Percentiles rank a stretch among this genome's conserved stretches.
phyloP scores from a whole-genome alignment of 23 tunicate genomes.

The Ciona savignyi region DNA sequence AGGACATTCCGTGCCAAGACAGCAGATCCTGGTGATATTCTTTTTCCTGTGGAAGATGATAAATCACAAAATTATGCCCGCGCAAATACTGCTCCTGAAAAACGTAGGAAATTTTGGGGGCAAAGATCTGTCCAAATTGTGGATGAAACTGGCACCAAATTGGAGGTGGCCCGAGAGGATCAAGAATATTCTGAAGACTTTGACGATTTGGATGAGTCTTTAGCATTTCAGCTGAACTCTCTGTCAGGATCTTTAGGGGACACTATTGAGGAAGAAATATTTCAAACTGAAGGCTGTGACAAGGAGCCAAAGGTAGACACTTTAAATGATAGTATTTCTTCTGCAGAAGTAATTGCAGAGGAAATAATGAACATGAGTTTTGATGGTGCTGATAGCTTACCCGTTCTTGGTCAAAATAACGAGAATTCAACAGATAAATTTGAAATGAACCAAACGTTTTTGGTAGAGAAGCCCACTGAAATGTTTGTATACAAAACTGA shows the following conservation, averaged over 20 bases:
- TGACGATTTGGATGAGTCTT: constrained; percentile 1
- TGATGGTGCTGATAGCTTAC: not conserved
- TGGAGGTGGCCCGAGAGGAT: constrained; percentile 19
- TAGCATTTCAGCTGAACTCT: not conserved
- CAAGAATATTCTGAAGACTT: constrained; percentile 36
- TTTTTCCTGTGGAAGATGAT: constrained; percentile 20
- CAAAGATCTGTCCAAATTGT: constrained; percentile 54
- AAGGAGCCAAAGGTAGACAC: not conserved
- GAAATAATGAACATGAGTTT: constrained; percentile 1
- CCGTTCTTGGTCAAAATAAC: not conserved
- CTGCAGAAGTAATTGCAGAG: not conserved
- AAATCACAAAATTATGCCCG: constrained; percentile 15
- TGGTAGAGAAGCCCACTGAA: not conserved
- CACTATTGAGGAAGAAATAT: not conserved
- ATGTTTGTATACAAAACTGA: not conserved
- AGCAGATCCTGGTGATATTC: constrained; percentile 4
- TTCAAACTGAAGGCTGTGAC: not conserved
- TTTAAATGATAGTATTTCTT: not conserved
- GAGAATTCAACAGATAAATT: not conserved
- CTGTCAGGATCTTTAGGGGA: constrained; percentile 1
- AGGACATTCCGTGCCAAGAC: constrained; percentile 4
- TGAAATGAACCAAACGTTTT: not conserved
- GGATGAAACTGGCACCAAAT: constrained; percentile 32
- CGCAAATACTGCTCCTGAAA: constrained; percentile 28
- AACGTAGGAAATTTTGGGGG: constrained; percentile 78